Conservation (phyloP, 2,797 vertebrate genomes). For the Platyrinchus mystaceus region DNA sequence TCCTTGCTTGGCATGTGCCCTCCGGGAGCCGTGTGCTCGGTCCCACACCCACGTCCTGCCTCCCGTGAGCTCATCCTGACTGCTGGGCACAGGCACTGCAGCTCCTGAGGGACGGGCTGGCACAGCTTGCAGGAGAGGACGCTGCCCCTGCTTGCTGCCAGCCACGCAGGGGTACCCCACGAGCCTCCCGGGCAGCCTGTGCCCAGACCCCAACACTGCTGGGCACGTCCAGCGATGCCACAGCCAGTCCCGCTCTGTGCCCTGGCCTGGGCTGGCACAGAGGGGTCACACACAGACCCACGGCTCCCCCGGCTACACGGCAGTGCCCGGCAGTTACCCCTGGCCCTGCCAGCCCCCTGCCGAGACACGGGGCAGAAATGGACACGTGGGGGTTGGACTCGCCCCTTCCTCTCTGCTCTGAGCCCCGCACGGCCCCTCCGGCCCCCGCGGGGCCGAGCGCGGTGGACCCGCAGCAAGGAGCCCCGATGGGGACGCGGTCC, state of each 20-base stretch:
- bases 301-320: fast-evolving
- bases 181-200: fast-evolving
- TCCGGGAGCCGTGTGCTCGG: fast-evolving
- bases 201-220: fast-evolving
- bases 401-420: background rate
- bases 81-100: fast-evolving
- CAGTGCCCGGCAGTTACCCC: background rate
- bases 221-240: fast-evolving
- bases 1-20: background rate
- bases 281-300: fast-evolving
- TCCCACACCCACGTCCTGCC: background rate
- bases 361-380: fast-evolving
- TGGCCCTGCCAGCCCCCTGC: fast-evolving
- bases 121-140: background rate
- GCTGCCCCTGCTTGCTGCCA: fast-evolving
- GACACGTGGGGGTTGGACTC: fast-evolving
- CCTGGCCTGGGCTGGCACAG: background rate
- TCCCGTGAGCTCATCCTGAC: fast-evolving
- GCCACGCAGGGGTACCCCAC: fast-evolving
- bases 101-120: fast-evolving
- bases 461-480: background rate
- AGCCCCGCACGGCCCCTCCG: background rate
- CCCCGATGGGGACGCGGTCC: fast-evolving
- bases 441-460: background rate
- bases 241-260: fast-evolving